These are phyloP conservation scores for Megathymus violae DNA, from an alignment of 1,140 invertebrate species.

Conservation along the genomic window DNA sequence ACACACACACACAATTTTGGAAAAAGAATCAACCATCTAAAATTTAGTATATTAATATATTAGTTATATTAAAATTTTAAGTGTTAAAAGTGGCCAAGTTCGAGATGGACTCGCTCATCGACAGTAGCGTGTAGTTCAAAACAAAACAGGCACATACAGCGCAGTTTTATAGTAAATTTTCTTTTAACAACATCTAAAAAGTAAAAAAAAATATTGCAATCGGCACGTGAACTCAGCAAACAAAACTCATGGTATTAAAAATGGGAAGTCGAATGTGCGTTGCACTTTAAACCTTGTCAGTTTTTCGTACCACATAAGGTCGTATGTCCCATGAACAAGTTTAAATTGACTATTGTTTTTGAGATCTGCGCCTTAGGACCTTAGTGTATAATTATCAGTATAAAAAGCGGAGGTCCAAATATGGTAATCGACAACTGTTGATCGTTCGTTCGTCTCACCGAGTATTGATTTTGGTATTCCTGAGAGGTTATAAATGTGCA, in stretches of 20 bases:
- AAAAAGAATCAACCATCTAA: too few species aligned
- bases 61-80: too few species aligned
- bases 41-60: too few species aligned
- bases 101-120: too few species aligned
- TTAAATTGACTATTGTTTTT: conserved; percentile 37
- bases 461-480: conserved; percentile 2
- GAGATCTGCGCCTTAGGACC: conserved; percentile 28
- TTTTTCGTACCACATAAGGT: conserved; percentile 15
- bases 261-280: not conserved
- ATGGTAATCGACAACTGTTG: conserved; percentile 7
- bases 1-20: too few species aligned
- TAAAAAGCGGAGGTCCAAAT: conserved; percentile 19
- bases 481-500: not conserved
- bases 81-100: too few species aligned
- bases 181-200: too few species aligned
- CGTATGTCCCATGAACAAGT: conserved; percentile 15
- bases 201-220: too few species aligned
- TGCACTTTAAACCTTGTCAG: not conserved
- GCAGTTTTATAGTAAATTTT: too few species aligned
- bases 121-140: too few species aligned
- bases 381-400: conserved; percentile 30
- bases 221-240: not conserved
- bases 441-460: not conserved
- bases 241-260: not conserved
- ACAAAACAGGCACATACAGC: too few species aligned